A percentile compares a stretch with the other conserved stretches of the same genome.
These are phyloP conservation scores for Gallinago media DNA, from an alignment of 2,113 vertebrate genomes.

Conservation along the genomic window DNA sequence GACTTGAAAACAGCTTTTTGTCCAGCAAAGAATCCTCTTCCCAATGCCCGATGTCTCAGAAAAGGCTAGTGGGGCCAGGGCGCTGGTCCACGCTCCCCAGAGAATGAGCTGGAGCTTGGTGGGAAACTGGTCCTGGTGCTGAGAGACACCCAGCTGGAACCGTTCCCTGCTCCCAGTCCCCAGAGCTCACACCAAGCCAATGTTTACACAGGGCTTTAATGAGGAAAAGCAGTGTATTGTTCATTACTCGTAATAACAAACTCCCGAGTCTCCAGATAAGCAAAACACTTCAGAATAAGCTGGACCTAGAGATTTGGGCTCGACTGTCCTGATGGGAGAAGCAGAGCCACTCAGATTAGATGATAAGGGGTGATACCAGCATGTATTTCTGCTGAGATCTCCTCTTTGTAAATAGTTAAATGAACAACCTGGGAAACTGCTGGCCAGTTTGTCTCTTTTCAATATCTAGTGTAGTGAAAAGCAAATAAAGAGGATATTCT, in stretches of 20 bases:
- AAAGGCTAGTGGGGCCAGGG: not conserved
- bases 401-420: not conserved
- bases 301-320: not conserved
- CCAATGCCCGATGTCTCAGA: fast-evolving
- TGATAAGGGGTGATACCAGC: not conserved
- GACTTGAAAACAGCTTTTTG: not conserved
- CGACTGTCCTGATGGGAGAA: not conserved
- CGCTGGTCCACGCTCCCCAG: fast-evolving
- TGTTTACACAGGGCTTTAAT: not conserved
- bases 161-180: not conserved
- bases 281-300: not conserved
- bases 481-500: not conserved
- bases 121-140: not conserved
- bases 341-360: not conserved
- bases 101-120: not conserved
- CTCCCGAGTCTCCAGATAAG: not conserved
- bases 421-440: not conserved
- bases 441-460: not conserved
- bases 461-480: not conserved
- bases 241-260: not conserved
- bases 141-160: not conserved
- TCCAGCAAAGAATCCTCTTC: not conserved
- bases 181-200: not conserved
- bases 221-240: not conserved
- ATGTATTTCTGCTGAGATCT: not conserved